Evolutionary conservation across 2,888 invertebrate genomes (phyloP).

Genomic region (Cotesia congregata): DNA sequence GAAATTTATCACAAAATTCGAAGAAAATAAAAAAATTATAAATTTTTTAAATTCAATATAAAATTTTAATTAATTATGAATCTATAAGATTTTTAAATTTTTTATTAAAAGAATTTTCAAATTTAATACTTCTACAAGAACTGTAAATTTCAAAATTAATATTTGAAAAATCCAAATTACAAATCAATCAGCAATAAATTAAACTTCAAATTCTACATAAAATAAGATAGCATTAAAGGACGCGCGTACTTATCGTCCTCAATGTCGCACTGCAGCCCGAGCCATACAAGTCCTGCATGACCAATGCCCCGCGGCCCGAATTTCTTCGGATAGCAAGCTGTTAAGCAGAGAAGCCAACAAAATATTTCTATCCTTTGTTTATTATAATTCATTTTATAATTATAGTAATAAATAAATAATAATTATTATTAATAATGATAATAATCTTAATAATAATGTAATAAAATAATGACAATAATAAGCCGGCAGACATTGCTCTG

Average conservation of each 20-base stretch:
- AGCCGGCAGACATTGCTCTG: constrained; percentile 56
- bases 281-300: constrained; percentile 88
- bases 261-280: constrained; percentile 89
- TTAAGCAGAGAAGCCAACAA: constrained; percentile 64
- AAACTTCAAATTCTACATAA: background rate
- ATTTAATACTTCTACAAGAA: no score
- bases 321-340: constrained; percentile 96
- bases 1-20: no score
- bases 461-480: constrained; percentile 41
- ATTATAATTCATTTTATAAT: background rate
- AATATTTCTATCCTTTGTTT: constrained; percentile 43
- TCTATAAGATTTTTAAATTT: no score
- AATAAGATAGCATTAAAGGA: constrained; percentile 47
- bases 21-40: no score
- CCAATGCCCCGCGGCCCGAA: constrained; percentile 96
- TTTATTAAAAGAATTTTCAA: no score
- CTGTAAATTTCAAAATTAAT: no score
- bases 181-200: no score
- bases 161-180: no score
- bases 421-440: no score
- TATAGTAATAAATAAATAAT: no score
- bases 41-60: no score
- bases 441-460: background rate
- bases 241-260: constrained; percentile 75
- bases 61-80: no score